Conservation (phyloP, 2,888 invertebrate genomes). For the Hyposoter dolosus region DNA sequence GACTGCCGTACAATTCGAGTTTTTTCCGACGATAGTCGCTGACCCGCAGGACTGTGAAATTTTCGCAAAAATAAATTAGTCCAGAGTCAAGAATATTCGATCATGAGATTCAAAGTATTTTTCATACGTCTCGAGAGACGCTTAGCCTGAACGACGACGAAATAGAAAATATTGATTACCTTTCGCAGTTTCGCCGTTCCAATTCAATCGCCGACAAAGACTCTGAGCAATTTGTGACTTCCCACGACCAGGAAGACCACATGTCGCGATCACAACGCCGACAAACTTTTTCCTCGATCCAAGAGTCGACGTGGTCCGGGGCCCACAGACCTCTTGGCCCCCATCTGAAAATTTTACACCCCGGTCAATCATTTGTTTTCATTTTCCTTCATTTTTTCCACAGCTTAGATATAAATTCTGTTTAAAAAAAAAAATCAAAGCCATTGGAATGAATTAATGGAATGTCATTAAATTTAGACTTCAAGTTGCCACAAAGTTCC, state of each 20-base stretch:
- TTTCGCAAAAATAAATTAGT: background rate
- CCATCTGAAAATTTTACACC: slow-evolving; percentile 84
- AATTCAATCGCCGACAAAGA: slow-evolving; percentile 94
- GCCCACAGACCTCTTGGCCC: slow-evolving; percentile 83
- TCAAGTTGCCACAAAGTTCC: too few species aligned
- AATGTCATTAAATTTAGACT: too few species aligned
- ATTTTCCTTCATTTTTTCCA: background rate
- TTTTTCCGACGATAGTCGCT: slow-evolving; percentile 95
- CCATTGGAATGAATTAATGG: too few species aligned
- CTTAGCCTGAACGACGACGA: background rate
- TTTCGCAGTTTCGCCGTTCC: slow-evolving; percentile 95
- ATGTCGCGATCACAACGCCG: slow-evolving; percentile 94
- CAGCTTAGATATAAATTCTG: too few species aligned
- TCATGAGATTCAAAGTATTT: background rate
- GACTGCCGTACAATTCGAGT: slow-evolving; percentile 92
- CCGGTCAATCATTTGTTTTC: background rate
- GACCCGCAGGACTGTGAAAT: slow-evolving; percentile 93
- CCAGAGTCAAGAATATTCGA: background rate
- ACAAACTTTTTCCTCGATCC: slow-evolving; percentile 86
- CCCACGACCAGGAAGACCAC: slow-evolving; percentile 96
- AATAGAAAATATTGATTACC: slow-evolving; percentile 85
- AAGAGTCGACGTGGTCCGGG: slow-evolving; percentile 85
- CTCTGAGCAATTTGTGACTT: slow-evolving; percentile 96
- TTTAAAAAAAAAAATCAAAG: too few species aligned
- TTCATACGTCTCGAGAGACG: background rate